Evolutionary conservation across 2,888 invertebrate genomes (phyloP), one percentile per base, ranked within the genome.

Genomic region (Ischnus inquisitorius): DNA sequence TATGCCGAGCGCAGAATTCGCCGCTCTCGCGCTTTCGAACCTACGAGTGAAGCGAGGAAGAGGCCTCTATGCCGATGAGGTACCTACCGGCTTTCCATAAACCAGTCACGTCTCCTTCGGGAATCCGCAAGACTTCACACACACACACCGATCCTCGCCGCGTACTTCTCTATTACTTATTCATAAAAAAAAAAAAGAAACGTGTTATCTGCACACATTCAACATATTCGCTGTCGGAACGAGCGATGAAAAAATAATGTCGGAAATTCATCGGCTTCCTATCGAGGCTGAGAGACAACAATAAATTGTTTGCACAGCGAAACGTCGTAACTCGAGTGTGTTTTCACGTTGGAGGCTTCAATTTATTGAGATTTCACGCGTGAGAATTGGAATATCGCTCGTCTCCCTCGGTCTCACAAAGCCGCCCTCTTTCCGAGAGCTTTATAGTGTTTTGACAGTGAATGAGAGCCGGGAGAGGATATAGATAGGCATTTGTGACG

Each of bases 31-130:
- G 57, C 77, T 72, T 60, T 76, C 57, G 60, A 74, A 62, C 48
- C 64, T 69, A 62, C 60, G 76, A 78, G 46, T 48, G 69, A 68
- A 83, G 77, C 76, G 65, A 76, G 3, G 19, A 22, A 72, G 65
- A 57, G 78, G 69, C 80, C 81, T 84, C 46, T 28, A 34, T 34
- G 51, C 67, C 54, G 39, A 19, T 71, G 48, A 84, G 74, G 69
- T 75, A 84, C 81, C 74, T 69, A 79, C 72, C 72, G 80, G 83
- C 84, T 87, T 87, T 87, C 83, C 87, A 87, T 86, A 87, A 87
- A 85, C 87, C 79, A 84, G 87, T 87, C 87, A 87, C 86, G 87
- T 87, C 84, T 83, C 43, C 74, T 79, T 83, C 80, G 83, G 74
- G 83, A 80, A 72, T 69, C 83, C 85, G 82, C 85, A 48, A 67